A percentile compares a stretch with the other conserved stretches of the same genome.
Evolutionary conservation across 2,888 invertebrate species (phyloP).

Genomic region (Sphaerophoria taeniata): DNA sequence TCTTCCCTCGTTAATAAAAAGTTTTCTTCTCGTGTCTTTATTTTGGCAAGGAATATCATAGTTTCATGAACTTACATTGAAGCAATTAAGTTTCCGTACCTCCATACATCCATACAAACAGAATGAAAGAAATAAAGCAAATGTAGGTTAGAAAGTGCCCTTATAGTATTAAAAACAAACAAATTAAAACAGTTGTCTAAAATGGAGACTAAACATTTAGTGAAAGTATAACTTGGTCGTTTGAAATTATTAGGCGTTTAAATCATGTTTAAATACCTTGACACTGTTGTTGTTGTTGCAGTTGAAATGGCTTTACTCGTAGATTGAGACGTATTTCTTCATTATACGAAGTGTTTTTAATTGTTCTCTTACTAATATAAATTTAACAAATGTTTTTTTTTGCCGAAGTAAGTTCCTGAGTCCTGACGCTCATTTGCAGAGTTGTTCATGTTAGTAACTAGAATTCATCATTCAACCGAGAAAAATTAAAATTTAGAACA

Average conservation of each 20-base stretch:
- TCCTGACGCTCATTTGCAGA: no score
- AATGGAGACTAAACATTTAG: no score
- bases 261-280: slow-evolving; percentile 22
- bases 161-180: slow-evolving; percentile 11
- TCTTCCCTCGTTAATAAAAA: slow-evolving; percentile 40
- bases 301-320: no score
- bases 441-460: no score
- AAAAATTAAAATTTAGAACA: no score
- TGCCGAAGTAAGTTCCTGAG: no score
- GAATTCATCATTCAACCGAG: no score
- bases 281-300: slow-evolving; percentile 9
- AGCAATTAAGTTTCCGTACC: slow-evolving; percentile 53
- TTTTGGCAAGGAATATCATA: slow-evolving; percentile 41
- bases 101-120: slow-evolving; percentile 1
- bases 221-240: neutral
- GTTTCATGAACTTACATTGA: slow-evolving; percentile 55
- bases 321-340: no score
- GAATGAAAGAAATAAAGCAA: slow-evolving; percentile 16
- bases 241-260: slow-evolving; percentile 6
- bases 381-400: no score
- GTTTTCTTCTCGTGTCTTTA: slow-evolving; percentile 10
- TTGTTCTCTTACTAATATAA: no score
- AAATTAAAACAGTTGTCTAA: no score
- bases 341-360: no score
- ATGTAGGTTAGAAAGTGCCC: slow-evolving; percentile 38